These are phyloP conservation scores for Dasysyrphus tricinctus DNA, from an alignment of 2,888 invertebrate genomes.

Conservation along the genomic window DNA sequence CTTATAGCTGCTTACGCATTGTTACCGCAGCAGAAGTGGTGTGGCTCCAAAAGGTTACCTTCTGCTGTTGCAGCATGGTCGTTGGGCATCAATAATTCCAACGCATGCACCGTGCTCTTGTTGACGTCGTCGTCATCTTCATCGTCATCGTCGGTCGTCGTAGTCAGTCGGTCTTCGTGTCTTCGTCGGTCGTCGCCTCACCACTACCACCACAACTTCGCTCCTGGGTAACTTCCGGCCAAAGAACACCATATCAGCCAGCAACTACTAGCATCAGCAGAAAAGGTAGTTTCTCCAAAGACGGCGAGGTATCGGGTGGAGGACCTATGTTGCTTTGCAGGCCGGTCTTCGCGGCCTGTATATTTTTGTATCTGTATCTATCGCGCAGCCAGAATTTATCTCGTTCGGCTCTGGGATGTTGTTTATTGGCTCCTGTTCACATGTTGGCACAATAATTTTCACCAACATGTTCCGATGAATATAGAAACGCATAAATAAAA, in stretches of 20 bases:
- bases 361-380: constrained; percentile 33
- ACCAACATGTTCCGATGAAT: constrained; percentile 71
- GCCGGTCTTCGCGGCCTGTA: not conserved
- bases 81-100: constrained; percentile 70
- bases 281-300: constrained; percentile 25
- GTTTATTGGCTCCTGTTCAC: constrained; percentile 75
- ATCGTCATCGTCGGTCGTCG: not conserved
- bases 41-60: constrained; percentile 36
- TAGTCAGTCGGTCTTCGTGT: constrained; percentile 4
- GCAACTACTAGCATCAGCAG: not conserved
- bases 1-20: constrained; percentile 62
- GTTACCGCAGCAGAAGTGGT: constrained; percentile 48
- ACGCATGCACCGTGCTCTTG: constrained; percentile 43
- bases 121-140: not conserved
- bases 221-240: constrained; percentile 63
- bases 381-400: constrained; percentile 64
- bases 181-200: constrained; percentile 9
- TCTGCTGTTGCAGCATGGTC: constrained; percentile 48
- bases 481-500: constrained; percentile 74
- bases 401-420: constrained; percentile 61
- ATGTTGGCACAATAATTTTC: constrained; percentile 76
- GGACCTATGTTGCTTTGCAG: not conserved
- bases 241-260: constrained; percentile 53
- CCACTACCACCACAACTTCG: constrained; percentile 22
- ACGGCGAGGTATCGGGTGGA: constrained; percentile 21